Percentiles rank a stretch among this genome's conserved stretches.
phyloP scores from a whole-genome alignment of 2,888 invertebrate species.

The Heliconius hortense region DNA sequence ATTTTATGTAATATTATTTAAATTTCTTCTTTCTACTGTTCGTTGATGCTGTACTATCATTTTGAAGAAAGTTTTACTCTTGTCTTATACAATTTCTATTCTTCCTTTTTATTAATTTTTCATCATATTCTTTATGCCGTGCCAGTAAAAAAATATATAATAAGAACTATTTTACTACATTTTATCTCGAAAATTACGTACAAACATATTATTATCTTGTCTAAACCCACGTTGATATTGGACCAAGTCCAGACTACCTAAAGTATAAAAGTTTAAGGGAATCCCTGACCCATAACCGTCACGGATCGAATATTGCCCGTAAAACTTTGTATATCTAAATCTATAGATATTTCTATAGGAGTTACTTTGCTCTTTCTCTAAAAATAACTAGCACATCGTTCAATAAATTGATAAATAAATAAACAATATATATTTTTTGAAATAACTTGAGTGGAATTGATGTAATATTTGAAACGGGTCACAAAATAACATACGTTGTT shows the following conservation, averaged over 20 bases:
- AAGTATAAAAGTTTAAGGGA: slow-evolving; percentile 1
- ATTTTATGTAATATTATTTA: too few relatives aligned
- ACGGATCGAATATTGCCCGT: slow-evolving; percentile 31
- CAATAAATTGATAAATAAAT: slow-evolving; percentile 11
- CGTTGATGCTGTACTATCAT: too few relatives aligned
- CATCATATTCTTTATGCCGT: too few relatives aligned
- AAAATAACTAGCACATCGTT: slow-evolving; percentile 8
- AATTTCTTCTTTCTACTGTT: too few relatives aligned
- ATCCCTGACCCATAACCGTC: slow-evolving; percentile 30
- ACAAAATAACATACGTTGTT: background rate
- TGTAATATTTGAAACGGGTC: slow-evolving; percentile 7
- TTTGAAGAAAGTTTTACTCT: too few relatives aligned
- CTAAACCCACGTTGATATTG: background rate
- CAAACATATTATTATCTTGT: background rate
- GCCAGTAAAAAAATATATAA: background rate
- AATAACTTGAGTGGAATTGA: slow-evolving; percentile 7
- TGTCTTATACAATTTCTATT: too few relatives aligned
- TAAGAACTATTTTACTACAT: background rate
- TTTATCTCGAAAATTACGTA: background rate
- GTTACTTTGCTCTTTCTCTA: slow-evolving; percentile 12
- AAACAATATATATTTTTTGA: slow-evolving; percentile 13
- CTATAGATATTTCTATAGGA: slow-evolving; percentile 8
- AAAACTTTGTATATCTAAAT: slow-evolving; percentile 21
- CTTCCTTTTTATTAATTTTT: too few relatives aligned
- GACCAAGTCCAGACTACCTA: slow-evolving; percentile 8